Conservation (phyloP, 2,113 vertebrate genomes). For the Strigops habroptila region DNA sequence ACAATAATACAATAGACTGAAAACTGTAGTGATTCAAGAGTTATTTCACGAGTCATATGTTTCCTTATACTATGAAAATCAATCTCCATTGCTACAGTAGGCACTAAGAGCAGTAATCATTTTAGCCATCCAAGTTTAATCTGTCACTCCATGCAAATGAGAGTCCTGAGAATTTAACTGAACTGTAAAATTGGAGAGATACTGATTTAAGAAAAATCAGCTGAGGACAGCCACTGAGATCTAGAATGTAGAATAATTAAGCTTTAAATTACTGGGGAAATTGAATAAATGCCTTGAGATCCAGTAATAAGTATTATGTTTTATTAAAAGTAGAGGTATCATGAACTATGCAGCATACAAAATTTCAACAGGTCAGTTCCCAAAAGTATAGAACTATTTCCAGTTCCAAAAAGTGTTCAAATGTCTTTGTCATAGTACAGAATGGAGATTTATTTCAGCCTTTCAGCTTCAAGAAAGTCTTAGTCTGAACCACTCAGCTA, state of each 20-base stretch:
- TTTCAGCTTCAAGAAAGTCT: background rate
- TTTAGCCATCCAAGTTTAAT: slow-evolving; percentile 31
- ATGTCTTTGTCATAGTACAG: background rate
- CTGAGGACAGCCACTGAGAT: slow-evolving; percentile 15
- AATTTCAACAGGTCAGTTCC: slow-evolving; percentile 33
- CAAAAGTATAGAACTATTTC: background rate
- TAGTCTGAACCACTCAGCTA: background rate
- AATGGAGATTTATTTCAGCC: background rate
- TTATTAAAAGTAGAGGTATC: slow-evolving; percentile 28
- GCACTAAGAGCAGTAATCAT: background rate
- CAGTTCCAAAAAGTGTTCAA: background rate
- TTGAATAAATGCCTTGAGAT: slow-evolving; percentile 36
- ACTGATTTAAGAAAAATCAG: slow-evolving; percentile 38
- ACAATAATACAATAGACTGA: background rate
- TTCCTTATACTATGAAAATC: background rate
- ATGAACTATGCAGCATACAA: background rate
- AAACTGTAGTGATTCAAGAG: background rate
- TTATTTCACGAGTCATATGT: background rate
- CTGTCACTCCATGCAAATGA: slow-evolving; percentile 41
- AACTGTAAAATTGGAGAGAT: slow-evolving; percentile 16
- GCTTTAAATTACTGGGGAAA: slow-evolving; percentile 40
- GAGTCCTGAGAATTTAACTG: slow-evolving; percentile 27
- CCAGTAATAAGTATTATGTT: slow-evolving; percentile 38
- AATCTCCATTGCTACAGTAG: slow-evolving; percentile 5
- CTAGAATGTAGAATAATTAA: slow-evolving; percentile 43